A percentile compares a stretch with the other conserved stretches of the same genome.
These are phyloP conservation scores for Leptogaster cylindrica DNA, from an alignment of 2,888 invertebrate species.

Conservation along the genomic window DNA sequence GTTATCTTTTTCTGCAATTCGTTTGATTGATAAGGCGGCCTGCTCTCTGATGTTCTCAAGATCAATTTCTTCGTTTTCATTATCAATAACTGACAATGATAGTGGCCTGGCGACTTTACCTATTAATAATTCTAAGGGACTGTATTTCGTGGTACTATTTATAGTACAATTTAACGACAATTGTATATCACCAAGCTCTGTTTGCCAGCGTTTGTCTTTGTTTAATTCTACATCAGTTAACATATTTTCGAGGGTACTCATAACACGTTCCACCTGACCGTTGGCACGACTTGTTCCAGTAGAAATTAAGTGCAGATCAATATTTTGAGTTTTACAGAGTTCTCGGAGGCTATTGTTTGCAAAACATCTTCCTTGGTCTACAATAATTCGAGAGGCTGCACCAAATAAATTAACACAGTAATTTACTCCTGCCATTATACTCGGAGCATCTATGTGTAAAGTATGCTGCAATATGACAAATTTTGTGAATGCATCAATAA, in stretches of 20 bases:
- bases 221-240: not conserved
- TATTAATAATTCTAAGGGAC: constrained; percentile 7
- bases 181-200: not conserved
- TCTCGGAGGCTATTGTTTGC: not conserved
- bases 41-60: not conserved
- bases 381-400: not conserved
- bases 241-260: not conserved
- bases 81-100: not conserved
- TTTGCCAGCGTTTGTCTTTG: not conserved
- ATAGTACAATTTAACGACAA: not conserved
- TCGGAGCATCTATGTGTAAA: not conserved
- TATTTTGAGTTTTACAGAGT: not conserved
- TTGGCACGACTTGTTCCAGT: not conserved
- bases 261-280: constrained; percentile 1
- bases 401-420: not conserved
- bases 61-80: not conserved
- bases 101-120: not conserved
- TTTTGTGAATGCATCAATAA: constrained; percentile 5
- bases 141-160: not conserved
- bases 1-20: not conserved
- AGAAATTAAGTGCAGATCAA: not conserved
- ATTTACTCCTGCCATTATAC: not conserved
- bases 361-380: constrained; percentile 7
- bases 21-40: not conserved
- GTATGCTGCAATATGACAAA: constrained; percentile 6